Evolutionary conservation across 2,888 invertebrate genomes (phyloP).

Genomic region (Coelinius sp.): DNA sequence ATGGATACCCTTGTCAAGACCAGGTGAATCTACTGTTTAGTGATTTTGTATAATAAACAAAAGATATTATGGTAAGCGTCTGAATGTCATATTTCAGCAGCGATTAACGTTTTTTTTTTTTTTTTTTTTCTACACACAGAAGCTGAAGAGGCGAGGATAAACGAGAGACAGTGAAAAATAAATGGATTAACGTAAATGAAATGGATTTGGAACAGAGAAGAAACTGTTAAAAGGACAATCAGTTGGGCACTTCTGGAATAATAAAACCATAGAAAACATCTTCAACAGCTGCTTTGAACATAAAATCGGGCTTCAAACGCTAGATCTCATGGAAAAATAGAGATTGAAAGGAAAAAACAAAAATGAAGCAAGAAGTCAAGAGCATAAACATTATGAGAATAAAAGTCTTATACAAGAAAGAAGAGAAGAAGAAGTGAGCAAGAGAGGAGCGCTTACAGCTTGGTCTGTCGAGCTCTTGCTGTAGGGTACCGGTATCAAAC

Average conservation of each 20-base stretch:
- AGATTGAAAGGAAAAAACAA: slow-evolving; percentile 27
- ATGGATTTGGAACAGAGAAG: neutral
- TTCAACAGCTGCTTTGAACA: slow-evolving; percentile 28
- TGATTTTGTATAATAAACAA: neutral
- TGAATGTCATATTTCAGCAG: neutral
- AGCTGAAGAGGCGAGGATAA: slow-evolving; percentile 9
- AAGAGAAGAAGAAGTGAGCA: slow-evolving; percentile 73
- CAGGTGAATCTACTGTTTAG: neutral
- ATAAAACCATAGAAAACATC: slow-evolving; percentile 2
- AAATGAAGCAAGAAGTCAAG: slow-evolving; percentile 44
- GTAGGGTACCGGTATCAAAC: slow-evolving; percentile 99
- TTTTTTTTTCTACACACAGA: slow-evolving; percentile 10
- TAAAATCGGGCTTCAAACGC: slow-evolving; percentile 14
- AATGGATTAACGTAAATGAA: neutral
- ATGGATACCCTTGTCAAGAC: slow-evolving; percentile 4
- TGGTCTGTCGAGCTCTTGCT: slow-evolving; percentile 99
- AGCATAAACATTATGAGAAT: slow-evolving; percentile 46
- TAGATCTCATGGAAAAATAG: slow-evolving; percentile 8
- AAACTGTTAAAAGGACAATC: neutral
- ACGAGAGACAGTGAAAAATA: slow-evolving; percentile 12
- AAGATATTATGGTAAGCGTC: slow-evolving; percentile 2
- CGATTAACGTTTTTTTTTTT: neutral
- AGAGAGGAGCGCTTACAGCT: slow-evolving; percentile 91
- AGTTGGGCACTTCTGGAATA: neutral
- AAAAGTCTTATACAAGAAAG: slow-evolving; percentile 51